Evolutionary conservation across 1,140 invertebrate genomes (phyloP).

Genomic region (Aplysia californica): DNA sequence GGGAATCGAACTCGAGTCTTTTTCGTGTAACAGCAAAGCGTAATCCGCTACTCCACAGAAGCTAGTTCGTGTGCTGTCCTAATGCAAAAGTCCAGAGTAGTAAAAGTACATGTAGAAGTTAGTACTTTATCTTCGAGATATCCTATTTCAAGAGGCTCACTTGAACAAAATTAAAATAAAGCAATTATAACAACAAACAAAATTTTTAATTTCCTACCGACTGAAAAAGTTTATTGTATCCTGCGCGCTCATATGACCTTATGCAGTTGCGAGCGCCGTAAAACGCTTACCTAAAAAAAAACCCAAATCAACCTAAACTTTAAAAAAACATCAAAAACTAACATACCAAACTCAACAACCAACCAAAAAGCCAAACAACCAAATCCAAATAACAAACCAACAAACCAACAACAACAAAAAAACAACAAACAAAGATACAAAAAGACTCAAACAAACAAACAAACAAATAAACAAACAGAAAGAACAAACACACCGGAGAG

Average conservation of each 20-base stretch:
- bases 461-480: background rate
- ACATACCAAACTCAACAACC: background rate
- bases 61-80: too few relatives aligned
- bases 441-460: background rate
- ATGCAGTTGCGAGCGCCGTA: too few relatives aligned
- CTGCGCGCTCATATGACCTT: too few relatives aligned
- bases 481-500: background rate
- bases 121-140: background rate
- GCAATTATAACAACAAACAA: background rate
- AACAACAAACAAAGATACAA: background rate
- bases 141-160: background rate
- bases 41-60: too few relatives aligned
- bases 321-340: background rate
- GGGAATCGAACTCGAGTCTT: too few relatives aligned
- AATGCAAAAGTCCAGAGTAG: too few relatives aligned
- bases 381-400: background rate
- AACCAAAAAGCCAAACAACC: background rate
- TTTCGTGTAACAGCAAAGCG: too few relatives aligned
- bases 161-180: background rate
- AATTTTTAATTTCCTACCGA: too few relatives aligned
- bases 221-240: too few relatives aligned
- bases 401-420: background rate
- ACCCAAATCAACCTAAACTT: too few relatives aligned
- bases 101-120: background rate
- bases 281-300: too few relatives aligned